Evolutionary conservation across 2,888 invertebrate genomes (phyloP), one percentile per base, ranked within the genome.

Genomic region (Agriopis marginaria): DNA sequence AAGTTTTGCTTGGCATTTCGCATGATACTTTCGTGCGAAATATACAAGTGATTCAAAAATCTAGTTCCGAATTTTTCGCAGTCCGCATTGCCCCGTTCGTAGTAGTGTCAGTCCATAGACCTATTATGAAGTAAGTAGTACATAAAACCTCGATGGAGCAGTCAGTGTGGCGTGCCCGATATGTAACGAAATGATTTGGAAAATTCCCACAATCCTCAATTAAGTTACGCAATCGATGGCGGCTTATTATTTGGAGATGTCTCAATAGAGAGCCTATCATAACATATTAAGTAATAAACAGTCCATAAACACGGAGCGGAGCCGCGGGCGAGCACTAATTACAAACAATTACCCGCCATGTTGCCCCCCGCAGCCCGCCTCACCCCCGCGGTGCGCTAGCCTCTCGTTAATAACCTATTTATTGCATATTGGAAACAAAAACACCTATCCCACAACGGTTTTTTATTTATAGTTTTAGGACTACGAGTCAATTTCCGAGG

Each of bases 281-380:
- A 83, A 84, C 86, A 84, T 90, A 92, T 92, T 92, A 92, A 92
- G 91, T 84, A 88, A 92, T 92, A 92, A 93, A 91, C 89, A 92
- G 90, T 82, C 85, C 81, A 89, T 92, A 91, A 91, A 91, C 81
- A 78, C 84, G 79, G 68, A 65, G 72, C 72, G 69, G 70, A 71
- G 76, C 77, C 75, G 79, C 80, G 78, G 81, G 78, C 76, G 80
- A 81, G 79, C 81, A 84, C 86, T 91, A 91, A 93, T 93, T 89
- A 91, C 88, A 85, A 88, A 89, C 91, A 91, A 91, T 92, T 92
- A 92, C 86, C 80, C 81, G 86, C 84, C 86, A 84, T 82, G 78
- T 74, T 79, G 86, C 82, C 84, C 82, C 87, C 86, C 86, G 86
- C 85, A 80, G 82, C 7, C 14, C 49, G 77, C 75, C 75, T 75